Evolutionary conservation across 2,888 invertebrate species (phyloP), one percentile per base, ranked within the genome.

Genomic region (Dusona sp.): DNA sequence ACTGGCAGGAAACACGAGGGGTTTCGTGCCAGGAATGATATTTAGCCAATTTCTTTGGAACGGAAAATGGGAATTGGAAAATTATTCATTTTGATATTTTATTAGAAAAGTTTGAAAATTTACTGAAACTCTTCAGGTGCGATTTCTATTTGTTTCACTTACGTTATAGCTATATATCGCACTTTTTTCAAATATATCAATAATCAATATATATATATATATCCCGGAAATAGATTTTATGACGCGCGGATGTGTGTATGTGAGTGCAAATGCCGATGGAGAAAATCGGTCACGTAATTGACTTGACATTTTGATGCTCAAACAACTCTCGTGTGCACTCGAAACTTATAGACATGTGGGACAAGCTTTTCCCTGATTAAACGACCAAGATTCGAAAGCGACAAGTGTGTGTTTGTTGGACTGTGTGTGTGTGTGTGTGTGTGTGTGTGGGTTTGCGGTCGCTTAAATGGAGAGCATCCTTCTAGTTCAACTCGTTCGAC

Each of bases 301-400:
- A 77, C 54, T 80, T 74, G 82, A 85, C 78, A 85, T 82, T 79
- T 74, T 36, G 45, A 74, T 75, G 48, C 67, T 64, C 61, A 36
- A 82, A 82, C 57, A 61, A 38, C 57, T 57, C 57, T 74, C 57
- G 73, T 57, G 54, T 38, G 36, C 73, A 57, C 73, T 74, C 57
- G 57, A 38, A 36, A 42, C 54, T 70, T 48, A 48, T 70, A 42
- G 45, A 70, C 42, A 38, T 48, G 70, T 70, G 48, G 45, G 22
- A 45, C 54, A 54, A 73, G 11, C 29, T 73, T 54, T 51, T 33
- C 36, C 54, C n/a, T 36, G 54, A 51, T 73, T 73, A n/a, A 54
- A 54, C 73, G 11, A 54, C 54, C 48, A 73, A 54, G 22, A 73
- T 54, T 73, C 45, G 29, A 48, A 25, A 70, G 45, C 70, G 45